Evolutionary conservation across 2,113 vertebrate genomes (phyloP).

Genomic region (Hypomesus transpacificus): DNA sequence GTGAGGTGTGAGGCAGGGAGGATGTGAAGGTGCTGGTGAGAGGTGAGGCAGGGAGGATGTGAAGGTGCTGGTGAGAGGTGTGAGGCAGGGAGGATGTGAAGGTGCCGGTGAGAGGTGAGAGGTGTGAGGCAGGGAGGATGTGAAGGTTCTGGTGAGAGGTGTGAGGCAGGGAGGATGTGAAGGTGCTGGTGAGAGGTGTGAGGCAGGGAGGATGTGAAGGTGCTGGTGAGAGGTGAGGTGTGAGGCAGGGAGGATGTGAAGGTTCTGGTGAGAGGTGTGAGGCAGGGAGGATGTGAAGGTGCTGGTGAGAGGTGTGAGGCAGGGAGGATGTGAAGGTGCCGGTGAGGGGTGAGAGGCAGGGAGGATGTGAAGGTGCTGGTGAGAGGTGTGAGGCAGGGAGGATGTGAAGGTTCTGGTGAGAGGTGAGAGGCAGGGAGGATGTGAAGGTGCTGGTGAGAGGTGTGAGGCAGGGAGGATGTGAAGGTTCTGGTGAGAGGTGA

Average conservation of each 20-base stretch:
- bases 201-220: conserved; percentile 5
- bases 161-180: conserved; percentile 15
- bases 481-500: conserved; percentile 74
- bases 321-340: conserved; percentile 71
- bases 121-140: conserved; percentile 20
- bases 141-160: too few relatives aligned
- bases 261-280: conserved; percentile 67
- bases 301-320: conserved; percentile 62
- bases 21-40: too few relatives aligned
- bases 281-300: not conserved
- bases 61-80: too few relatives aligned
- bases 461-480: too few relatives aligned
- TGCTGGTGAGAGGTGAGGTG: too few relatives aligned
- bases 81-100: conserved; percentile 11
- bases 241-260: conserved; percentile 11
- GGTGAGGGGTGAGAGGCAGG: conserved; percentile 79
- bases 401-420: conserved; percentile 83
- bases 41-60: conserved; percentile 30
- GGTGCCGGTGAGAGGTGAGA: too few relatives aligned
- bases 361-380: conserved; percentile 86
- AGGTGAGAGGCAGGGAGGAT: too few relatives aligned
- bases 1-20: conserved; percentile 54
- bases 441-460: conserved; percentile 78
- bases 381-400: too few relatives aligned
- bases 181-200: conserved; percentile 68